Evolutionary conservation across 2,888 invertebrate genomes (phyloP), one percentile per base, ranked within the genome.

Genomic region (Matsumyia berberina): DNA sequence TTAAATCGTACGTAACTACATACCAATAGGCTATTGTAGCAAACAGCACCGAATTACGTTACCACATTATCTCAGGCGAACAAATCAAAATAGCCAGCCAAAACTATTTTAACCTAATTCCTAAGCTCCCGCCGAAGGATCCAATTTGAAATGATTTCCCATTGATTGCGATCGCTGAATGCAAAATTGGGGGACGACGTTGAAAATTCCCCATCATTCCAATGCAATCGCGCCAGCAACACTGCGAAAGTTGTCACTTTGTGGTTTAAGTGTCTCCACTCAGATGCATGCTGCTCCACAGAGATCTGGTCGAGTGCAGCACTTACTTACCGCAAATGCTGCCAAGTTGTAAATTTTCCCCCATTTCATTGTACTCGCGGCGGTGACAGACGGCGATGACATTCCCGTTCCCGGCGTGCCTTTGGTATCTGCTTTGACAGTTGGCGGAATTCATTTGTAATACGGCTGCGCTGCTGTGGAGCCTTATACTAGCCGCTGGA

Each of bases 241-340:
- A 42, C 58, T 53, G 67, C 55, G 51, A 77, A 77, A 67, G 67
- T 77, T 77, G 67, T 77, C 67, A 67, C 67, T 69, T 78, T 29
- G 69, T 67, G 58, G 76, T 69, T 67, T 11, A 51, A 9, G 51
- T 58, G 67, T 67, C 76, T 58, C 46, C 67, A 39, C 55, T 31
- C 46, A 17, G 15, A 8, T 44, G 9, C 19, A 69, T 33, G 35
- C 12, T 35, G 12, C 42, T 31, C 53, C 39, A 39, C 60, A 46
- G 29, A 39, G 53, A 73, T 73, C 53, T 62, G n/a, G 62, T 55
- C 46, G 15, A 46, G 60, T 8, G 29, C 33, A 67, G 57, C 42
- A 60, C 69, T 69, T 69, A 77, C 69, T 66, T 62, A 78, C 78
- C 78, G 33, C 62, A 69, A 62, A 70, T 53, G 42, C 62, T 51